phyloP scores from a whole-genome alignment of 1,140 invertebrate genomes.

The Cecropterus lyciades region DNA sequence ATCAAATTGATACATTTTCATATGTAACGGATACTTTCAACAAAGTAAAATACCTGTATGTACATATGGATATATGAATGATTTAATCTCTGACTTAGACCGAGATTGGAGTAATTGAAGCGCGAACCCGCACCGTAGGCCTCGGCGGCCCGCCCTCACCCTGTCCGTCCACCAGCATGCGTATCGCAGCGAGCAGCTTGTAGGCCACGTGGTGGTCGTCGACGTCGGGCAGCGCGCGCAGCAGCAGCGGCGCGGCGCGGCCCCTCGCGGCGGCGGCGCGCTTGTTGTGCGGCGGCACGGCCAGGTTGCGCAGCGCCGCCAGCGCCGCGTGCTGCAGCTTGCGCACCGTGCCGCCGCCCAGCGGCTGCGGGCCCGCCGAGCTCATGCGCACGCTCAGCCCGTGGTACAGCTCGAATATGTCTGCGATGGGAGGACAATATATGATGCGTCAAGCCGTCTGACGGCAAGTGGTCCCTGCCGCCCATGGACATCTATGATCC shows the following conservation, averaged over 20 bases:
- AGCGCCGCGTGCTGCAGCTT: slow-evolving; percentile 92
- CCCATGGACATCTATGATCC: too few relatives aligned
- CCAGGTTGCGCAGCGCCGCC: slow-evolving; percentile 92
- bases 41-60: too few relatives aligned
- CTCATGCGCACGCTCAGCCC: slow-evolving; percentile 43
- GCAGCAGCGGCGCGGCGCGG: slow-evolving; percentile 78
- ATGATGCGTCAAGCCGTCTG: too few relatives aligned
- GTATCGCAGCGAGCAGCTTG: slow-evolving; percentile 92
- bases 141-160: slow-evolving; percentile 42
- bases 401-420: slow-evolving; percentile 65
- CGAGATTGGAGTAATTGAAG: too few relatives aligned
- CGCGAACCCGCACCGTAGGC: background rate
- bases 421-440: too few relatives aligned
- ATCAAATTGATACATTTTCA: too few relatives aligned
- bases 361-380: slow-evolving; percentile 41
- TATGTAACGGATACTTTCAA: too few relatives aligned
- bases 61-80: too few relatives aligned
- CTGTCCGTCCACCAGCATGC: slow-evolving; percentile 88
- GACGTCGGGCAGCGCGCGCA: slow-evolving; percentile 89
- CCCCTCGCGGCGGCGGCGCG: slow-evolving; percentile 88
- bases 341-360: slow-evolving; percentile 45
- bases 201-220: slow-evolving; percentile 93
- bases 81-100: too few relatives aligned
- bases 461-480: too few relatives aligned
- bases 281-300: slow-evolving; percentile 93